phyloP scores from a whole-genome alignment of 2,797 vertebrate species.

The Phataginus tetradactyla region DNA sequence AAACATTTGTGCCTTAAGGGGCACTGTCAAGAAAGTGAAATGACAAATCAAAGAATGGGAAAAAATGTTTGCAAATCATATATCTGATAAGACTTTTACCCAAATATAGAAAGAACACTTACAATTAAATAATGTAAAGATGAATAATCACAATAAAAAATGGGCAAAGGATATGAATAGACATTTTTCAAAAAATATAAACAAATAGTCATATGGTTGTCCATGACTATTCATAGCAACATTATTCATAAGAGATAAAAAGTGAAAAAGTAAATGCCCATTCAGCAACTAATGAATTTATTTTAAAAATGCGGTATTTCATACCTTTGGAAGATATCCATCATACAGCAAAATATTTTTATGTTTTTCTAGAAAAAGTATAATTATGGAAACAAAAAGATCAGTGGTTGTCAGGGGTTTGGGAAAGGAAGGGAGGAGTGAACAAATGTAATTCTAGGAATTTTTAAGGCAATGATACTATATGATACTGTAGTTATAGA shows the following conservation, averaged over 20 bases:
- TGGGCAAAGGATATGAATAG: not conserved
- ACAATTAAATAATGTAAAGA: not conserved
- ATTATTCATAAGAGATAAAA: not conserved
- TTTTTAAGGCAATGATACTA: not conserved
- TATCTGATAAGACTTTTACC: not conserved
- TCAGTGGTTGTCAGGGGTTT: not conserved
- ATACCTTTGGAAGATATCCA: not conserved
- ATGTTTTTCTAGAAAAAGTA: not conserved
- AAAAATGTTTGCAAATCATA: not conserved
- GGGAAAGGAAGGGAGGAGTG: not conserved
- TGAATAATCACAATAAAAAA: not conserved
- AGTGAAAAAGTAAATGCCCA: not conserved
- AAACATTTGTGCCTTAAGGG: not conserved
- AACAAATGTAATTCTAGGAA: not conserved
- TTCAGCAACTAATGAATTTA: not conserved
- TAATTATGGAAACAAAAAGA: not conserved
- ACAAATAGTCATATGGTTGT: not conserved
- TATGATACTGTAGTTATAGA: not conserved
- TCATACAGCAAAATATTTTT: not conserved
- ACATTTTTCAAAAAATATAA: not conserved
- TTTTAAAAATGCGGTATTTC: not conserved
- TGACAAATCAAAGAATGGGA: not conserved
- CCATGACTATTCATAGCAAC: not conserved
- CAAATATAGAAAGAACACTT: not conserved
- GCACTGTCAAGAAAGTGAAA: not conserved